Base-by-base conservation (phyloP, 2,113 vertebrate genomes). In the Lagopus leucura region DNA sequence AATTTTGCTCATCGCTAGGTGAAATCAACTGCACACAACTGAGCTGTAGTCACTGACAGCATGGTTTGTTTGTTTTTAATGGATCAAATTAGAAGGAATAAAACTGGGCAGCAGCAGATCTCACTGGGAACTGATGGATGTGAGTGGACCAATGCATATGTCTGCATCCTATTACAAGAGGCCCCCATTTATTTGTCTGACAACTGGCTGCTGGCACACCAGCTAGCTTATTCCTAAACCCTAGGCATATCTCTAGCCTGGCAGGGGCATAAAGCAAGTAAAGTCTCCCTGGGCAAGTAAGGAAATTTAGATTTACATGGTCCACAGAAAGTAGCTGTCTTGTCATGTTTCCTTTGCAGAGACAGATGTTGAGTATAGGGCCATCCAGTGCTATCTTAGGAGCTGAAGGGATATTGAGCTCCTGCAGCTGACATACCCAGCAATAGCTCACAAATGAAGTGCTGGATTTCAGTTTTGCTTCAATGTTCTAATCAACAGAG, bases 151-250 rank as follows among this genome's bases (percentile, higher is more conserved):
- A 79, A 32, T 27, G 24, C 30, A 13, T 40, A 19, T 72, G 38
- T 65, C 77, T 79, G 60, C 47, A 72, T 78, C 47, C 43, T 48
- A 0, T 81, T 75, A 65, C 3, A 48, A 93, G 67, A 48, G 54
- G 6, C 43, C 82, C 22, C 43, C 70, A 69, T 25, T 83, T 16
- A 72, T 18, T 28, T 63, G 34, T 57, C 77, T 93, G 86, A 75
- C 71, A 92, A 95, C 22, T 90, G 63, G 91, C 74, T 91, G 71
- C 76, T 81, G 61, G 90, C 34, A 0, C 67, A 95, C 91, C 92
- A 93, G 93, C n/a, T 36, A 81, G 88, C 63, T 88, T 21, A 4
- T 64, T 88, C 78, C 20, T 47, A 61, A 90, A 93, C 82, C 76
- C 42, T 40, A 47, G 71, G 94, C 82, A 80, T 42, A 48, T 64